Base-by-base conservation (phyloP, 2,888 invertebrate genomes). In the Nemotelus pantherinus region DNA sequence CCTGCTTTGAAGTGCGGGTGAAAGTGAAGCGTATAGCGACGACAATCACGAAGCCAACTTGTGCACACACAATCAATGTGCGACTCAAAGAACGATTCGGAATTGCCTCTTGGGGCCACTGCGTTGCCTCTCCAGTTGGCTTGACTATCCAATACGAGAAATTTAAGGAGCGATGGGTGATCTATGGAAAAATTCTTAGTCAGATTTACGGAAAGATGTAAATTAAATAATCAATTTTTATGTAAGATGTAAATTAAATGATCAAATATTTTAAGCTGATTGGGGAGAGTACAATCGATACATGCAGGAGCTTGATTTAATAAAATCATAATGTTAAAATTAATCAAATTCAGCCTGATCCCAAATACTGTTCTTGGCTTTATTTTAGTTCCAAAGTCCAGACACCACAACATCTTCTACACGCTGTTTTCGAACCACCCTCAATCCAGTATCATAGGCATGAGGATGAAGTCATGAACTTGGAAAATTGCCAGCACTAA, bases 401-500 rank as follows among this genome's bases (percentile, higher is more conserved):
- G 7, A 53, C 43, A 65, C 65, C 7, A 45, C 65, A 65, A 45
- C 41, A 9, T 65, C 65, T 9, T 25, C 65, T 65, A 65, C 4
- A 65, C 10, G 45, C 10, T 65, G 45, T 47, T 41, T 45, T 7
- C 60, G 43, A 39, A 9, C 65, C 65, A 3, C 10, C 45, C 9
- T 44, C 41, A 7, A 65, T 41, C 45, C 47, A 25, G 53, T 44
- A 3, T 53, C 2, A 53, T 41, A 25, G 70, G 53, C 3, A 41
- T 70, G 55, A 43, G 25, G 70, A 10, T 70, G 70, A 47, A 25
- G 25, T 70, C 3, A 41, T 47, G 55, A 57, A 44, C 63, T 77
- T 77, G 78, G 78, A 77, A 77, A 74, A 77, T n/a, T 68, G 77
- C 77, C 77, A 77, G 44, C 57, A 47, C 72, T 25, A 48, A 72